Base-by-base conservation (phyloP, 1,140 invertebrate genomes). In the Arion vulgaris region DNA sequence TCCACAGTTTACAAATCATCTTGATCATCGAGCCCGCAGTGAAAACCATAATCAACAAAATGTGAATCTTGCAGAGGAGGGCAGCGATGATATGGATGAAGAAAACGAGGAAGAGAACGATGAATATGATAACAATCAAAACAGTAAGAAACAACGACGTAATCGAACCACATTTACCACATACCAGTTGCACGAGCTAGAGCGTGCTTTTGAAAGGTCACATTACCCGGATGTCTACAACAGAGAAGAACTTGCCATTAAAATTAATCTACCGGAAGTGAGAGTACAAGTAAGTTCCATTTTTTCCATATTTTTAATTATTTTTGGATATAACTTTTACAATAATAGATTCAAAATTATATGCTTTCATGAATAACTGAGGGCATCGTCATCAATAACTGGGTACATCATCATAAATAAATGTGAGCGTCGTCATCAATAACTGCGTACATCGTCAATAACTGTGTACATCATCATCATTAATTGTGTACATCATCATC, bases 101-200 rank as follows among this genome's bases (percentile, higher is more conserved):
- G 80, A 71, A 1, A 53, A 69, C 45, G 76, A 75, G 57, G 72
- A 34, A 7, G 86, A 86, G 83, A 87, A 86, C 82, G 85, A 82
- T 83, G 62, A 34, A 7, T 5, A 28, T 4, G n/a, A 32, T 66
- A 32, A 66, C 17, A 34, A 32, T 28, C 84, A 84, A 71, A 84
- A 84, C 73, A 89, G 90, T 62, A 98, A 98, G 93, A 98, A 98
- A 92, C 96, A 97, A 91, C 94, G 98, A 0, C 94, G 98, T 57
- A 99, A 99, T 93, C 94, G 98, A 76, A 99, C 98, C 66, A 99
- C 98, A 69, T 99, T 99, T 94, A 99, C 98, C 66, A 99, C 98
- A 28, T 99, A 98, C 93, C 97, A 98, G 93, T 94, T 99, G 36
- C 91, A 92, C 81, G 91, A 92, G 85, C 83, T 93, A 26, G 91